Evolutionary conservation across 2,888 invertebrate genomes (phyloP).

Genomic region (Rotaria socialis): DNA sequence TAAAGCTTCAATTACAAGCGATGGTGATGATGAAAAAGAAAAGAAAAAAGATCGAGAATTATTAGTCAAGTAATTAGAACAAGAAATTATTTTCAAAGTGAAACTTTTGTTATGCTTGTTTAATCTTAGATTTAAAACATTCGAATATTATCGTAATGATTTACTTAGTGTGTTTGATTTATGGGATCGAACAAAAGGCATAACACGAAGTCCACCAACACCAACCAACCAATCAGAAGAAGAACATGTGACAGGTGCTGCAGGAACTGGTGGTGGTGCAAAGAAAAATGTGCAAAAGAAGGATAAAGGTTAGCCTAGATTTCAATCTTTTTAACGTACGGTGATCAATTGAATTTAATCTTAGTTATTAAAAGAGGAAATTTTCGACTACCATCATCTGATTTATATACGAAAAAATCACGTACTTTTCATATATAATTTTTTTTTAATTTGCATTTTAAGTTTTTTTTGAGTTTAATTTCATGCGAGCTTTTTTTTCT

Average conservation of each 20-base stretch:
- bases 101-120: too few relatives aligned
- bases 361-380: background rate
- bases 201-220: slow-evolving; percentile 41
- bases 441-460: background rate
- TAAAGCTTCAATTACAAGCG: background rate
- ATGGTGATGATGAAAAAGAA: slow-evolving; percentile 19
- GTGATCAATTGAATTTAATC: background rate
- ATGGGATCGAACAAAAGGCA: slow-evolving; percentile 46
- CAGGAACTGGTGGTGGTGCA: background rate
- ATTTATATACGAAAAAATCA: background rate
- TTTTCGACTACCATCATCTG: background rate
- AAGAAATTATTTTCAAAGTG: too few relatives aligned
- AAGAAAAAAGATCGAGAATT: slow-evolving; percentile 24
- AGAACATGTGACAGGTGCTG: slow-evolving; percentile 17
- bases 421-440: background rate
- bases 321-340: background rate
- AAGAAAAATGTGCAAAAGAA: background rate
- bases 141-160: slow-evolving; percentile 56
- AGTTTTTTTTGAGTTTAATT: too few relatives aligned
- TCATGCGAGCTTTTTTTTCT: background rate
- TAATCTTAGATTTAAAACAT: slow-evolving; percentile 54
- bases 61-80: background rate
- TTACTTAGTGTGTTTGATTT: slow-evolving; percentile 54
- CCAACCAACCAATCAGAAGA: slow-evolving; percentile 43
- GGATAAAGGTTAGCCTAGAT: background rate